These are phyloP conservation scores for Oxyura jamaicensis DNA, from an alignment of 2,113 vertebrate species.

Conservation along the genomic window DNA sequence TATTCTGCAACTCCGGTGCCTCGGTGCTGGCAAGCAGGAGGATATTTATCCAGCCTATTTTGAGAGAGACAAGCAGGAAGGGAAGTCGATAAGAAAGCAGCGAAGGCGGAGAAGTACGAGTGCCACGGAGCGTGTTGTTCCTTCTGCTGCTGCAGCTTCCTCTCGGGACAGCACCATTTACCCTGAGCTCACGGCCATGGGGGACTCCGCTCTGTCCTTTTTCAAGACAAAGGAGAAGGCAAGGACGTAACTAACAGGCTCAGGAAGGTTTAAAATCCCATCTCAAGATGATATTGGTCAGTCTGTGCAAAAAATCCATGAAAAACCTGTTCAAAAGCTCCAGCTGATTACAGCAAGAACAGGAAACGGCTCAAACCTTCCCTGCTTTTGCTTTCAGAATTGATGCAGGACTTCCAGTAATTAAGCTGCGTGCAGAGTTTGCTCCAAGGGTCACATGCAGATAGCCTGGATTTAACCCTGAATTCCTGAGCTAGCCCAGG, in stretches of 20 bases:
- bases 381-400: conserved; percentile 33
- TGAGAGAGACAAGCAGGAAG: conserved; percentile 43
- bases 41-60: conserved; percentile 63
- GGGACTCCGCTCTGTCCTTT: not conserved
- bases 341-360: not conserved
- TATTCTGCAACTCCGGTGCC: not conserved
- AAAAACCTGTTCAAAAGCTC: not conserved
- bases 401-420: not conserved
- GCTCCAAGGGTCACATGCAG: not conserved
- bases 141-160: conserved; percentile 30
- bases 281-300: not conserved
- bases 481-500: conserved; percentile 2
- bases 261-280: not conserved
- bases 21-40: not conserved
- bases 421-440: not conserved
- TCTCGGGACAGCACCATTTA: not conserved
- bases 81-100: conserved; percentile 24
- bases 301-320: not conserved
- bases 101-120: not conserved
- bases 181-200: not conserved
- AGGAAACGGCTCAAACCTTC: not conserved
- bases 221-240: not conserved
- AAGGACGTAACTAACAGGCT: not conserved
- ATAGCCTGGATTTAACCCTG: not conserved
- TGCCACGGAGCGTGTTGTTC: not conserved